Evolutionary conservation across 2,888 invertebrate genomes (phyloP).

Genomic region (Gymnosoma rotundatum): DNA sequence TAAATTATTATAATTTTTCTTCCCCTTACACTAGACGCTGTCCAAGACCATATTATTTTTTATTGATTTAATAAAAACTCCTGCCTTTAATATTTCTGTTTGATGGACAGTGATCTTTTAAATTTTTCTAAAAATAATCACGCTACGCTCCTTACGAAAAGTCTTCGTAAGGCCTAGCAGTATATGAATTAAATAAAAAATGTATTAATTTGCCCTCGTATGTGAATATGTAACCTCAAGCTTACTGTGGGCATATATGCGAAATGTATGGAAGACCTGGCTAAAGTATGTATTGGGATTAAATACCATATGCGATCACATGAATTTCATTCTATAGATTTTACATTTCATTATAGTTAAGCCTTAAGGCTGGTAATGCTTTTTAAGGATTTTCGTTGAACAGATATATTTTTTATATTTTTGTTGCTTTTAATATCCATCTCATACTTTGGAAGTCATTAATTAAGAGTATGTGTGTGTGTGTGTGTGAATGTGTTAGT

Average conservation of each 20-base stretch:
- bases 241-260: conserved; percentile 23
- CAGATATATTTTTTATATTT: conserved; percentile 34
- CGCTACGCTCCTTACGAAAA: not conserved
- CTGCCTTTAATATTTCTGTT: too few species aligned
- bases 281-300: conserved; percentile 44
- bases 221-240: conserved; percentile 17
- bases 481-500: conserved; percentile 9
- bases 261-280: not conserved
- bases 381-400: conserved; percentile 60
- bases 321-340: conserved; percentile 71
- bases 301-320: conserved; percentile 52
- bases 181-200: conserved; percentile 14
- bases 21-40: too few species aligned
- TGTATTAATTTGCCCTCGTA: conserved; percentile 17
- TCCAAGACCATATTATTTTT: too few species aligned
- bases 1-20: too few species aligned
- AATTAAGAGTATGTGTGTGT: conserved; percentile 3
- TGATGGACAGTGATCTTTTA: too few species aligned
- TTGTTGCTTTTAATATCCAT: conserved; percentile 46
- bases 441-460: conserved; percentile 27
- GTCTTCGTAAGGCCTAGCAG: not conserved
- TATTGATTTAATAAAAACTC: too few species aligned
- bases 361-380: conserved; percentile 79
- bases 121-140: too few species aligned
- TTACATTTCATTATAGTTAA: conserved; percentile 79